Evolutionary conservation across 2,888 invertebrate genomes (phyloP).

Genomic region (Drosophila borborema): DNA sequence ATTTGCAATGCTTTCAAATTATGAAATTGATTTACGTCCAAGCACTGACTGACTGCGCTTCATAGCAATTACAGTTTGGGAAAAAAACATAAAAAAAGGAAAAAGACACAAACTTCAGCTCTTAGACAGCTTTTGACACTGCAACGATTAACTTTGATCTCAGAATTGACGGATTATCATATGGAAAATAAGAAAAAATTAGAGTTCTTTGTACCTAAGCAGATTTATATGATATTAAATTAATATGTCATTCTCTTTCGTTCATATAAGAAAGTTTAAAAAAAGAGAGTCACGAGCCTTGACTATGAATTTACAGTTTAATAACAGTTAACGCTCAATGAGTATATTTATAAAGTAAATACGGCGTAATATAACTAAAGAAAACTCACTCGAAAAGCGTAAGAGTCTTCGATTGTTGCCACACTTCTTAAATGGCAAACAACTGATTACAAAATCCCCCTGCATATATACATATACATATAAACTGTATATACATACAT

Average conservation of each 20-base stretch:
- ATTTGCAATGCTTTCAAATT: conserved; percentile 23
- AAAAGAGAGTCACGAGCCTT: background rate
- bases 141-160: no score
- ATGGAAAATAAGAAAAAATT: no score
- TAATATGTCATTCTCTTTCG: no score
- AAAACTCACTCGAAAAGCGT: conserved; percentile 9
- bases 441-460: conserved; percentile 46
- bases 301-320: background rate
- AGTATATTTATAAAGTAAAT: conserved; percentile 2
- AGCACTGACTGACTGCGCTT: conserved; percentile 7
- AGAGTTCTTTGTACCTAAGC: no score
- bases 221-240: no score
- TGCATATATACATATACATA: background rate
- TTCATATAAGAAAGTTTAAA: no score
- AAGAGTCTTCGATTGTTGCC: conserved; percentile 37
- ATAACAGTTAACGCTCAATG: background rate
- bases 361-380: background rate
- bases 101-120: no score
- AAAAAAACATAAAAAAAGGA: background rate
- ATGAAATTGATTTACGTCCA: conserved; percentile 13
- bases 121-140: no score
- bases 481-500: background rate
- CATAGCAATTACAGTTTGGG: background rate
- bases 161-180: no score
- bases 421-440: conserved; percentile 48